Evolutionary conservation across 2,113 vertebrate genomes (phyloP), one percentile per base, ranked within the genome.

Genomic region (Rhinogobius similis): DNA sequence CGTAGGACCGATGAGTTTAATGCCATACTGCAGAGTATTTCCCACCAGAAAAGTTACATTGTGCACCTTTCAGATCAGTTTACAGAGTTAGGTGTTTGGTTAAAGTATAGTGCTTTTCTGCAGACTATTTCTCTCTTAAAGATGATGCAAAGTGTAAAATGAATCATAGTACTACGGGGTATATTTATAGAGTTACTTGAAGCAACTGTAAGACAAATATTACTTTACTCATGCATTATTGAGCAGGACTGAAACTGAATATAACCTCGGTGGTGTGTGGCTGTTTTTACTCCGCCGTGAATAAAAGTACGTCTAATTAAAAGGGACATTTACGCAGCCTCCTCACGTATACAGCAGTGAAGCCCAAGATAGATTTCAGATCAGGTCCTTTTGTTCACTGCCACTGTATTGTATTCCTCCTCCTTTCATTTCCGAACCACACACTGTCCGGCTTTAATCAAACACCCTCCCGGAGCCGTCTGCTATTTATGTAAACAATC

Each of bases 221-320:
- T 61, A 61, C 38, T 61, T 36, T 1, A 36, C 18, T 5, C 27
- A 61, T 61, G 58, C n/a, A 61, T 61, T n/a, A 61, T 61, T 61
- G 58, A 61, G 20, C 16, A 61, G 58, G 3, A 16, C 32, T 36
- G 26, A 61, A 61, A 61, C 58, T n/a, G 29, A 61, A n/a, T 20
- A 36, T 10, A 61, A 61, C 29, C 8, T 61, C 58, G 21, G 5
- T 9, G 18, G 29, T 12, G 58, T 38, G 29, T 2, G 58, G 32
- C 27, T 32, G 58, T n/a, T 61, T 61, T 61, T 59, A 27, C 27
- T 59, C 46, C 6, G 14, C 46, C 6, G 14, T 32, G 27, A 29
- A 59, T 16, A 32, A 32, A 59, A 59, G 8, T 3, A 16, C 27
- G 14, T 32, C 8, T 32, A 32, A 59, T 59, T 59, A 59, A 59